Base-by-base conservation (phyloP, 1,140 invertebrate species). In the Drosophila bocki region DNA sequence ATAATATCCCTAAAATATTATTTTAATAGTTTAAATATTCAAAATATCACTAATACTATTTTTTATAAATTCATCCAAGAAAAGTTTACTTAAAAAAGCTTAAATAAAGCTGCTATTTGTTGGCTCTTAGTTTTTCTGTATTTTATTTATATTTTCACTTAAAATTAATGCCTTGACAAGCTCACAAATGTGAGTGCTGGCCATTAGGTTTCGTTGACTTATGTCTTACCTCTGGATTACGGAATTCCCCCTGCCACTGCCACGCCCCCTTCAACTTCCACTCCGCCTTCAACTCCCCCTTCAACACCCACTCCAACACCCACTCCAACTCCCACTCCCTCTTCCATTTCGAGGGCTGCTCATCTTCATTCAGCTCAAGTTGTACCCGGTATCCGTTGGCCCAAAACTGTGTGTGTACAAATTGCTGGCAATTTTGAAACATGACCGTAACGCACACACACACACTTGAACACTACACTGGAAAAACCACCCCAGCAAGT, bases 341-440 rank as follows among this genome's bases (percentile, higher is more conserved):
- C 33, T 29, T 1, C 50, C 50, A 35, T 37, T 54, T n/a, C 58
- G 39, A n/a, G 13, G 39, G 50, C 33, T 9, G 17, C 68, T 70
- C 64, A 58, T 75, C 70, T 56, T 75, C 59, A 75, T 75, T 64
- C 71, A 57, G 37, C 71, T 50, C 37, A 50, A 75, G 68, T 57
- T 57, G 68, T 69, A 32, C 41, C 53, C 15, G 17, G 35, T 7
- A n/a, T 32, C 37, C 65, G 3, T 39, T 58, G 44, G 37, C 29
- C 22, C 17, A 57, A 69, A 69, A 61, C 39, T 53, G 22, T 32
- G 51, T 32, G 51, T 64, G 53, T 64, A 75, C 72, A 75, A 75
- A 75, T 75, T 75, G 72, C 51, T 22, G 51, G 71, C 71, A 75
- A 75, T 75, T 75, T 75, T 75, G 59, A 64, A 64, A 64, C 59